These are phyloP conservation scores for Synodontis membranacea DNA, from an alignment of 2,113 vertebrate species.

Conservation along the genomic window DNA sequence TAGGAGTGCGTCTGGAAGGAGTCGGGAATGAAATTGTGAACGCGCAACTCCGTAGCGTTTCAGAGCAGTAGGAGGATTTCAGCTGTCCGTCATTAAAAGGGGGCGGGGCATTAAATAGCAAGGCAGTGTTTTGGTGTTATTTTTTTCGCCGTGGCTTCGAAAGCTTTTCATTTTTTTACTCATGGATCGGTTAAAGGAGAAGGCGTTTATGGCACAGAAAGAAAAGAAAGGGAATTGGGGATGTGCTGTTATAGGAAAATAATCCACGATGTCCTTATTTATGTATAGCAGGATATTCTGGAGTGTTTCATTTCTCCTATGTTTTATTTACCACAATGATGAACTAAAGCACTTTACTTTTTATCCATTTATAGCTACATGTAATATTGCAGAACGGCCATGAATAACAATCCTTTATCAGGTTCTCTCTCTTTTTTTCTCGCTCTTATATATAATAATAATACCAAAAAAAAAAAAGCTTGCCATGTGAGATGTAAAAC, in stretches of 20 bases:
- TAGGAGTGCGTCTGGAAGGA: neutral
- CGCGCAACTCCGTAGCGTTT: neutral
- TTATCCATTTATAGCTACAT: too few species aligned
- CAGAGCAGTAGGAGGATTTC: neutral
- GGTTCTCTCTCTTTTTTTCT: too few species aligned
- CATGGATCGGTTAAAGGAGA: too few species aligned
- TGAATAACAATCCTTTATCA: too few species aligned
- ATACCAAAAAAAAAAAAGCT: neutral
- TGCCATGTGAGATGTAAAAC: neutral
- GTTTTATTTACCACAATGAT: too few species aligned
- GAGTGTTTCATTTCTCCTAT: neutral
- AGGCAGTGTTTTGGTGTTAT: neutral
- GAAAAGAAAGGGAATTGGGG: neutral
- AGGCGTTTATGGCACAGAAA: too few species aligned
- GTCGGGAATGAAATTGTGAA: neutral
- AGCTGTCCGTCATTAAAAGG: neutral
- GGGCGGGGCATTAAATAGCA: neutral
- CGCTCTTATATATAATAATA: too few species aligned
- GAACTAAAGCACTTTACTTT: too few species aligned
- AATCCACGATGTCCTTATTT: too few species aligned
- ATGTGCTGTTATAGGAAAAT: neutral
- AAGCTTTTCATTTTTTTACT: neutral
- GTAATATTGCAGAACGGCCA: too few species aligned
- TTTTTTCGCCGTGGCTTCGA: neutral
- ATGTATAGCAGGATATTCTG: too few species aligned